Conservation (phyloP, 2,888 invertebrate genomes). For the Melanostoma scalare region DNA sequence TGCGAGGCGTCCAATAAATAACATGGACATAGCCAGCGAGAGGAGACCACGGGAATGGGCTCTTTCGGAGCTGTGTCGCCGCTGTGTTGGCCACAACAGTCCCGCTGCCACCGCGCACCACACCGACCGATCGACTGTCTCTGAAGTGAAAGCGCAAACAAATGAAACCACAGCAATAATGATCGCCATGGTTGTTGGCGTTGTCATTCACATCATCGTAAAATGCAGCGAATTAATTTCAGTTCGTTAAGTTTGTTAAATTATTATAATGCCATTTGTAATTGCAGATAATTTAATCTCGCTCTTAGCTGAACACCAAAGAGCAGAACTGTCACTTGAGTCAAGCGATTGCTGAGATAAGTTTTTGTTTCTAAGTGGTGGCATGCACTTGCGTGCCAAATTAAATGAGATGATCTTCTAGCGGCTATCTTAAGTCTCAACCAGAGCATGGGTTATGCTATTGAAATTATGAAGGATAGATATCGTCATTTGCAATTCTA, state of each 20-base stretch:
- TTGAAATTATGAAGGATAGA: no score
- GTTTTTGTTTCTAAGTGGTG: conserved; percentile 41
- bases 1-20: conserved; percentile 70
- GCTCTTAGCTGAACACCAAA: conserved; percentile 55
- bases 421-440: no score
- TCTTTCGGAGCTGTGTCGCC: conserved; percentile 31
- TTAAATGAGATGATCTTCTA: no score
- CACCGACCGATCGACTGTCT: conserved; percentile 17
- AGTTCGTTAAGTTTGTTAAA: conserved; percentile 70
- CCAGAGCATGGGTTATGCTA: no score
- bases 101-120: neutral
- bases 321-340: conserved; percentile 65
- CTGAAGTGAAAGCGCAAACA: conserved; percentile 66
- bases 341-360: conserved; percentile 49
- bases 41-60: conserved; percentile 17
- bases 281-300: conserved; percentile 71
- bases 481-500: no score
- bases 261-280: conserved; percentile 71
- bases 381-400: no score
- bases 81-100: neutral
- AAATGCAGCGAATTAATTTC: conserved; percentile 71
- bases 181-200: conserved; percentile 64
- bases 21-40: conserved; percentile 26
- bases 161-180: conserved; percentile 63
- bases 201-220: conserved; percentile 68